Evolutionary conservation across 2,888 invertebrate genomes (phyloP), one percentile per base, ranked within the genome.

Genomic region (Laspeyria flexula): DNA sequence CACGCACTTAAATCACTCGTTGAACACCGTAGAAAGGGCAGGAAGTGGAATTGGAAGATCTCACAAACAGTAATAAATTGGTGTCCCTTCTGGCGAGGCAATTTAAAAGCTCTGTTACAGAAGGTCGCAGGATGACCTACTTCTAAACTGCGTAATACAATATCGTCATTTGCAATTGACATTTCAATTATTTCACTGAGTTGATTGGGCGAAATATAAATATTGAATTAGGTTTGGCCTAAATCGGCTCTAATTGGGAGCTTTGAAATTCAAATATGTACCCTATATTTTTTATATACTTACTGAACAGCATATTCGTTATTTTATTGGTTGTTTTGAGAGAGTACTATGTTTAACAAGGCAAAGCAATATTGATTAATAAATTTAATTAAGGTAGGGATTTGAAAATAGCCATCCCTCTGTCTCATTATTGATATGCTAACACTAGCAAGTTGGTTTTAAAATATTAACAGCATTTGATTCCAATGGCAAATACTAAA

Each of bases 1-100:
- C 62, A 62, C 43, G 44, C 55, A 48, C 46, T 68, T 76, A 75
- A 74, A 69, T 73, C 72, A 70, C 58, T 44, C 58, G 56, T 43
- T 51, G 58, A 51, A 51, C 48, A 34, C 38, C 62, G 53, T 25
- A 38, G 21, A 49, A 56, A 57, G 53, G 47, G 33, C 51, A 64
- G 66, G 61, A 69, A 68, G 45, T 61, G n/a, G 25, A 16, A 37
- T 46, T 55, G 11, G 55, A 39, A 65, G 23, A 46, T 57, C 51
- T 47, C 58, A 54, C 38, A 56, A 63, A 54, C 37, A 46, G 46
- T 38, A 43, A 60, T 65, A 55, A 67, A 65, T 60, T 34, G 41
- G 21, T 27, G 33, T 45, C 35, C 44, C 42, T 60, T 60, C 49
- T 51, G 37, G 12, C 48, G 33, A 44, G 21, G 50, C 25, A 43